Evolutionary conservation across 2,797 vertebrate genomes (phyloP), one percentile per base, ranked within the genome.

Genomic region (Spatula versicolor): DNA sequence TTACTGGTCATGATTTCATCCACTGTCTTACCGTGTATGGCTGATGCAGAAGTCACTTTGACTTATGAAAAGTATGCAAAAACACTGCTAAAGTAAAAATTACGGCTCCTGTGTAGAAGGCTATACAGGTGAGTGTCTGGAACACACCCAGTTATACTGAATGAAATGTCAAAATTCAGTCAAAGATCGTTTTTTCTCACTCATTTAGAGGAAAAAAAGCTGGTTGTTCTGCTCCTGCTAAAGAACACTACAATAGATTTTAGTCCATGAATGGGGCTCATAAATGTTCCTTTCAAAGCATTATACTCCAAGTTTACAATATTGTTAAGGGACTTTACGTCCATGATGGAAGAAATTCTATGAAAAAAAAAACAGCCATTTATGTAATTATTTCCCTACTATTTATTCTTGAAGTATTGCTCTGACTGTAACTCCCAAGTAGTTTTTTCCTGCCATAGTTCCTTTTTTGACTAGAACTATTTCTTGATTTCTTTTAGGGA

Each of bases 391-490:
- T 79, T 94, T 88, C 80, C 79, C 72, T 95, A 23, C 64, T 94
- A 75, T 88, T 93, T 92, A 80, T 94, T 94, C 64, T 67, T 80
- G 33, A 82, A 68, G 33, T 64, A 62, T 43, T 80, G 43, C 83
- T 90, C 72, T 84, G 83, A 58, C 56, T 86, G 45, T 74, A 85
- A 68, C 64, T 90, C 55, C 41, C 4, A 50, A 94, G 62, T 93
- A 63, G 92, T 94, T 95, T 52, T 95, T 95, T 95, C 91, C 93
- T 95, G 90, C 50, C 41, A 2, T 68, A 48, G 92, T 93, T 96
- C 91, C 92, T 88, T 90, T 85, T 77, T 79, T 84, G 54, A 58
- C 50, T 74, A 62, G 75, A 72, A 39, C 75, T 77, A 31, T 60
- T 71, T 72, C 87, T 93, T 96, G 88, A 90, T 88, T 90, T 88